A percentile compares a stretch with the other conserved stretches of the same genome.
Conservation (phyloP, 2,113 vertebrate genomes). For the Macrotus californicus region DNA sequence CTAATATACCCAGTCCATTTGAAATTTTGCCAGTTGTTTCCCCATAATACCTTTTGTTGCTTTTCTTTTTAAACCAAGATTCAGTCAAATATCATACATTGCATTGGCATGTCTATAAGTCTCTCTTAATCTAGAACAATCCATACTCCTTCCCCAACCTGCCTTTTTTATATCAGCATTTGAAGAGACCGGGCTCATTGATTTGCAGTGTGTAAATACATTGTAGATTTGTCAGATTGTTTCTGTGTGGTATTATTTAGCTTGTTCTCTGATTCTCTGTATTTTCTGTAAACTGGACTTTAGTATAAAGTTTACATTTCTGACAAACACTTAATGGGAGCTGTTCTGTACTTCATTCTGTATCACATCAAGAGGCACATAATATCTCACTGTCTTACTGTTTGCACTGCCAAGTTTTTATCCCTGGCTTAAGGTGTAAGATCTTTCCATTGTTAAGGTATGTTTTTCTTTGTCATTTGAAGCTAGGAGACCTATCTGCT, state of each 20-base stretch:
- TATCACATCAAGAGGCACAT: neutral
- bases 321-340: neutral
- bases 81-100: neutral
- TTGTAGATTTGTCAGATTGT: neutral
- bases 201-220: neutral
- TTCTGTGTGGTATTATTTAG: neutral
- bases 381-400: neutral
- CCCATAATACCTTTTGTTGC: neutral
- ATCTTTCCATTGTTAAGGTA: neutral
- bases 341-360: neutral
- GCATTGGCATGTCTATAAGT: neutral
- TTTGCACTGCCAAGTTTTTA: neutral
- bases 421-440: neutral
- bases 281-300: neutral
- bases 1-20: neutral
- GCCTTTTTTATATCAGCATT: neutral
- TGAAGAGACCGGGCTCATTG: neutral
- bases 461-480: neutral
- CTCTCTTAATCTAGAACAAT: neutral
- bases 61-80: constrained; percentile 9
- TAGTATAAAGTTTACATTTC: neutral
- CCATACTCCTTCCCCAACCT: neutral
- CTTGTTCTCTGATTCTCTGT: neutral
- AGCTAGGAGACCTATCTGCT: neutral
- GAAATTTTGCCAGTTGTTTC: neutral